Base-by-base conservation (phyloP, 1,140 invertebrate genomes). In the Euwallacea similis region DNA sequence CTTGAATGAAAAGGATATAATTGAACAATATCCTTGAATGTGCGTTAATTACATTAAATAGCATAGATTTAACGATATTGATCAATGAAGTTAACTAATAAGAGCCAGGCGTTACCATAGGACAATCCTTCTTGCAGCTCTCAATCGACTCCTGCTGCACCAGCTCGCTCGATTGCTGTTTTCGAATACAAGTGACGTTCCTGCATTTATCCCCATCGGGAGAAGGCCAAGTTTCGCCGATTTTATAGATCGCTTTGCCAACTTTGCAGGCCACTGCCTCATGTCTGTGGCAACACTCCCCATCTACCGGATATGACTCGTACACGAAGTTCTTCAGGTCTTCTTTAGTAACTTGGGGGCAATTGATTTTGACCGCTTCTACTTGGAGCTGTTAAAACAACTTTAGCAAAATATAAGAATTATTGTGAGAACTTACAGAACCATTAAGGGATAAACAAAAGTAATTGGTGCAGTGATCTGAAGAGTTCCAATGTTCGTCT, bases 391-490 rank as follows among this genome's bases (percentile, higher is more conserved):
- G 65, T 58, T 76, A 73, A 46, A 43, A 15, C 11, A 50, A 50
- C 50, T 42, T 42, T 33, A 47, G 41, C 11, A 50, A 15, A 15
- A 50, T 46, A 47, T 9, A 47, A 50, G 11, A 16, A 50, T 42
- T 56, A 42, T 60, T 66, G 0, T 0, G 7, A 46, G n/a, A 2
- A 61, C 84, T 83, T 74, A 89, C 87, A 55, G 82, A 83, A 66
- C 84, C 85, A 71, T 88, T 85, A 10, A 79, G 72, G 8, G 83
- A 77, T 2, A 83, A 65, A 74, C 89, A 91, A 7, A 80, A 80
- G 67, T 85, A 89, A 47, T 83, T 85, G 7, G 83, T 85, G 73
- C 89, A 91, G 75, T 83, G 82, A 80, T 90, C 88, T 0, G 76
- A 44, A 0, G 87, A 88, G 0, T 79, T 79, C 88, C 88, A 90